Evolutionary conservation across 2,113 vertebrate species (phyloP).

Genomic region (Protobothrops flavoviridis): DNA sequence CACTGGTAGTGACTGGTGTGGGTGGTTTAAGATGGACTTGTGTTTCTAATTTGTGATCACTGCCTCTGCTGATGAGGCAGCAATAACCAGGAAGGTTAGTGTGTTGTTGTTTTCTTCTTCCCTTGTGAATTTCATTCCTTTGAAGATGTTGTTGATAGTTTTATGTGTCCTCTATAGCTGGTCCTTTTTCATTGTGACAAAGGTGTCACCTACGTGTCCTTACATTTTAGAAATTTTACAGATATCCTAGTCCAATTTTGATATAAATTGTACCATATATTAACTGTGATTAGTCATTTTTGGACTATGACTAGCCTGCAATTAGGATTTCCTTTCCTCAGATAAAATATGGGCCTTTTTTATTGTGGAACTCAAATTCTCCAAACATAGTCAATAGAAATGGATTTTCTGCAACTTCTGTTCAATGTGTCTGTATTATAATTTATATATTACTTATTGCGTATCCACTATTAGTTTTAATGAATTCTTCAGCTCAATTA

Average conservation of each 20-base stretch:
- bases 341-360: neutral
- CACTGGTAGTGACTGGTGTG: neutral
- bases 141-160: neutral
- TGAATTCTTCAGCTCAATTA: neutral
- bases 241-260: neutral
- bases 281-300: neutral
- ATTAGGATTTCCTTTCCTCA: neutral
- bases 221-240: neutral
- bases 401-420: neutral
- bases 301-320: neutral
- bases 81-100: neutral
- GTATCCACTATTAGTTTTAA: slow-evolving; percentile 4
- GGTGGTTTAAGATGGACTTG: neutral
- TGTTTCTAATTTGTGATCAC: neutral
- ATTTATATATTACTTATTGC: slow-evolving; percentile 5
- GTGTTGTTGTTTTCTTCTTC: neutral
- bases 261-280: neutral
- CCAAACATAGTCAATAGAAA: neutral
- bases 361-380: neutral
- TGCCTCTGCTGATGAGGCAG: neutral
- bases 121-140: neutral
- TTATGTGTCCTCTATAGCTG: neutral
- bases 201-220: neutral
- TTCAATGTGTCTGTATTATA: neutral
- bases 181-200: neutral